phyloP scores from a whole-genome alignment of 1,140 invertebrate genomes.

The Platyscapa corneri region DNA sequence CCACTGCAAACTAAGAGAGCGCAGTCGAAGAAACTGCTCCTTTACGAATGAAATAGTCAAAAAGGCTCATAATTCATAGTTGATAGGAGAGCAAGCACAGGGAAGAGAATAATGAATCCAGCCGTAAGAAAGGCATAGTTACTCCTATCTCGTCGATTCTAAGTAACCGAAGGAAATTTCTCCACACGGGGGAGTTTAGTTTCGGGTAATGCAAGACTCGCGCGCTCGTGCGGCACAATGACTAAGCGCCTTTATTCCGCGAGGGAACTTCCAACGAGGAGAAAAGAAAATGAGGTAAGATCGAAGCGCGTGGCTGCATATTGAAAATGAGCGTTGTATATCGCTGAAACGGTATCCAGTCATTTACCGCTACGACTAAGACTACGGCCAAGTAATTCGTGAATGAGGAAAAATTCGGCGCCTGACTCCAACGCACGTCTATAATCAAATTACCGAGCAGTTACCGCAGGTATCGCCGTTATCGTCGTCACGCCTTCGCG shows the following conservation, averaged over 20 bases:
- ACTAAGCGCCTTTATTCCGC: conserved; percentile 25
- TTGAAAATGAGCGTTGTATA: conserved; percentile 13
- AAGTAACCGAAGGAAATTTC: neutral
- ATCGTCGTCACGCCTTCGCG: too few relatives aligned
- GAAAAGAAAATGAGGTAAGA: neutral
- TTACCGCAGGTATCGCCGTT: too few relatives aligned
- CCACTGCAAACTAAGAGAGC: neutral
- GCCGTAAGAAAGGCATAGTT: conserved; percentile 5
- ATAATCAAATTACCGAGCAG: too few relatives aligned
- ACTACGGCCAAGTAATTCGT: conserved; percentile 7
- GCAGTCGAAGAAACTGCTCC: neutral
- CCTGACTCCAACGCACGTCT: neutral
- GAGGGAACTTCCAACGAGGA: neutral
- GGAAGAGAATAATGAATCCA: neutral
- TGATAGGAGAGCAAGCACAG: conserved; percentile 26
- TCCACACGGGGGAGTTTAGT: neutral
- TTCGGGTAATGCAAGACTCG: neutral
- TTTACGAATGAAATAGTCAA: neutral
- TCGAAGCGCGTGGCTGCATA: neutral
- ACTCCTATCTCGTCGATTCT: neutral
- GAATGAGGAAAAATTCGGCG: conserved; percentile 5
- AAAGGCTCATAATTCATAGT: conserved; percentile 20
- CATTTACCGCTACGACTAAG: conserved; percentile 26
- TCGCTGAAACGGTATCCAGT: neutral
- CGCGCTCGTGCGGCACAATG: neutral